A percentile compares a stretch with the other conserved stretches of the same genome.
Evolutionary conservation across 2,113 vertebrate genomes (phyloP).

Genomic region (Plestiodon gilberti): DNA sequence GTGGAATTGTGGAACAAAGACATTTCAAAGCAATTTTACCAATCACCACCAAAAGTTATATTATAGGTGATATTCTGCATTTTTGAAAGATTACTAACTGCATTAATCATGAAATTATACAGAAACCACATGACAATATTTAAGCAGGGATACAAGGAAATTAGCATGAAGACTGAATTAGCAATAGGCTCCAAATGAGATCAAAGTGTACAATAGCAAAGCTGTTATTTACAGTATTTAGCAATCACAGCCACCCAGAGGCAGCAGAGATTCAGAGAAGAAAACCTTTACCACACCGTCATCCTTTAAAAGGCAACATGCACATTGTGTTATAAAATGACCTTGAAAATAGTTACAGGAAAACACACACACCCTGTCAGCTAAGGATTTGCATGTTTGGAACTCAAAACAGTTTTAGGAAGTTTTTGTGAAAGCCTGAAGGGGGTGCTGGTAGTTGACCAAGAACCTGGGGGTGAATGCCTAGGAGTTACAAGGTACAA

Average conservation of each 20-base stretch:
- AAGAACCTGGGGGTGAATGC: conserved; percentile 11
- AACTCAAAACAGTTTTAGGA: conserved; percentile 8
- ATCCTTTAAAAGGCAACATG: neutral
- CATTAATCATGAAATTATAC: neutral
- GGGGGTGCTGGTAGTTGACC: conserved; percentile 50
- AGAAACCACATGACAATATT: neutral
- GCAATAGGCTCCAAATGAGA: neutral
- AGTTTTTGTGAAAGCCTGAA: conserved; percentile 46
- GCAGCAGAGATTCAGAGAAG: neutral
- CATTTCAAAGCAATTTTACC: neutral
- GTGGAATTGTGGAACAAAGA: neutral
- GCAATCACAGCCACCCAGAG: neutral
- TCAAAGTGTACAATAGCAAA: neutral
- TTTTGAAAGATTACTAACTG: neutral
- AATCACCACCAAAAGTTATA: neutral
- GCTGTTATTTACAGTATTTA: neutral
- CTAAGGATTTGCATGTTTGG: neutral
- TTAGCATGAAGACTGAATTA: neutral
- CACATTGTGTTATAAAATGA: too few relatives aligned
- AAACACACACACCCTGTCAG: neutral
- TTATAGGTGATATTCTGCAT: neutral
- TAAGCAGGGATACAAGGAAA: neutral
- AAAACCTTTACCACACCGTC: neutral
- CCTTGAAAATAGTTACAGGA: fast-evolving
- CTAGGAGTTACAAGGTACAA: conserved; percentile 5